Base-by-base conservation (phyloP, 1,140 invertebrate genomes). In the Dermatophagoides farinae region DNA sequence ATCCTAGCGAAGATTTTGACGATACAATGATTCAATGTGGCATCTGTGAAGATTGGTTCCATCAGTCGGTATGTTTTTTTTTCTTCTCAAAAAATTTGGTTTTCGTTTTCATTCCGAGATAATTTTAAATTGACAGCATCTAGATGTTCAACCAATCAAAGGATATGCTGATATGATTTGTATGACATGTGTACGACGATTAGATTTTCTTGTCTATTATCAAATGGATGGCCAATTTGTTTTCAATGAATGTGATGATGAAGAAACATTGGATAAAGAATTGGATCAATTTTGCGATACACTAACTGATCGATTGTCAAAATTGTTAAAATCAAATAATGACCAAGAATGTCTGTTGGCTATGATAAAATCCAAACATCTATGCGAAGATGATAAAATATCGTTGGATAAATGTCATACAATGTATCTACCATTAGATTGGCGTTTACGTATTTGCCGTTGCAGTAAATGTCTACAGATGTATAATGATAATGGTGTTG, bases 21-120 rank as follows among this genome's bases (percentile, higher is more conserved):
- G 89, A 93, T 75, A 83, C 88, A 68, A 98, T 97, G 92, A 81
- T 96, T 44, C 95, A 97, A 69, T 99, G 96, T 69, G 77, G 85
- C 50, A 76, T 96, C 55, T 99, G 95, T 74, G 95, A 98, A 73
- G 95, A 99, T 71, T 99, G 96, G 96, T 91, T 84, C 39, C 67
- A 67, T 58, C 53, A 37, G 53, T 67, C 60, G 16, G 60, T 59
- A 43, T 44, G 58, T 46, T 61, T 39, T 1, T 31, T 38, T 55
- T 55, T 55, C 12, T 40, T 2, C 10, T 10, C 18, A 8, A 25
- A 10, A 54, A 25, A 55, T 55, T 52, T 60, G n/a, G 12, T 60
- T 60, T 52, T 9, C 9, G 18, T 14, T 60, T 60, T 61, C 12
- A 9, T 55, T 14, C n/a, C n/a, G n/a, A n/a, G n/a, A 6, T 39